Evolutionary conservation across 2,888 invertebrate genomes (phyloP).

Genomic region (Thelaira solivaga): DNA sequence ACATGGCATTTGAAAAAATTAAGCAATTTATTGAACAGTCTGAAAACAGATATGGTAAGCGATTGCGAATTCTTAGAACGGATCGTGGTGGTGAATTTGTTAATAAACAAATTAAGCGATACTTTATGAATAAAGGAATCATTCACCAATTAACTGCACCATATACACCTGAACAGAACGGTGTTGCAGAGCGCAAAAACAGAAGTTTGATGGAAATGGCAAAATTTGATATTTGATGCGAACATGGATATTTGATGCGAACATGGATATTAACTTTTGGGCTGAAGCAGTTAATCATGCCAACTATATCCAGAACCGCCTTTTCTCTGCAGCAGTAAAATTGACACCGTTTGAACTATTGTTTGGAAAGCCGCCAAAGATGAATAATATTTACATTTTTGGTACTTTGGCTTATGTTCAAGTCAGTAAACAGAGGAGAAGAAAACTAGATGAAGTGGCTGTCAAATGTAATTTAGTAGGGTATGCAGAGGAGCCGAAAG

Average conservation of each 20-base stretch:
- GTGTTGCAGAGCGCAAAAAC: conserved; percentile 22
- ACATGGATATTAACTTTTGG: conserved; percentile 22
- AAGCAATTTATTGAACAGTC: conserved; percentile 9
- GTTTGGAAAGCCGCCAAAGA: neutral
- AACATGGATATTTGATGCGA: neutral
- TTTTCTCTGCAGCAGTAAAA: conserved; percentile 3
- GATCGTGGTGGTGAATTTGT: conserved; percentile 5
- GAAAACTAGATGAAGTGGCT: conserved; percentile 18
- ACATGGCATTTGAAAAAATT: conserved; percentile 27
- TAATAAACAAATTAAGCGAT: neutral
- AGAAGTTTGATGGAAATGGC: conserved; percentile 14
- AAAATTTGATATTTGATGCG: too few relatives aligned
- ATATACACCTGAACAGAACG: conserved; percentile 20
- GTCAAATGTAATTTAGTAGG: conserved; percentile 19
- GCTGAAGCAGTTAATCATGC: conserved; percentile 28
- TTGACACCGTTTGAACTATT: neutral
- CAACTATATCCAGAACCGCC: conserved; percentile 16
- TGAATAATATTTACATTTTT: neutral
- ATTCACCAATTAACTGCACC: conserved; percentile 9
- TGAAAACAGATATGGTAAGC: neutral
- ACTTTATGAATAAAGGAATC: conserved; percentile 1
- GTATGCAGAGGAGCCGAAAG: conserved; percentile 19
- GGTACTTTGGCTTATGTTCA: conserved; percentile 5
- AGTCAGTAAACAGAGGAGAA: conserved; percentile 15
- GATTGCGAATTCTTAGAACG: neutral